Conservation (phyloP, 2,113 vertebrate species). For the Chelonoidis abingdonii region DNA sequence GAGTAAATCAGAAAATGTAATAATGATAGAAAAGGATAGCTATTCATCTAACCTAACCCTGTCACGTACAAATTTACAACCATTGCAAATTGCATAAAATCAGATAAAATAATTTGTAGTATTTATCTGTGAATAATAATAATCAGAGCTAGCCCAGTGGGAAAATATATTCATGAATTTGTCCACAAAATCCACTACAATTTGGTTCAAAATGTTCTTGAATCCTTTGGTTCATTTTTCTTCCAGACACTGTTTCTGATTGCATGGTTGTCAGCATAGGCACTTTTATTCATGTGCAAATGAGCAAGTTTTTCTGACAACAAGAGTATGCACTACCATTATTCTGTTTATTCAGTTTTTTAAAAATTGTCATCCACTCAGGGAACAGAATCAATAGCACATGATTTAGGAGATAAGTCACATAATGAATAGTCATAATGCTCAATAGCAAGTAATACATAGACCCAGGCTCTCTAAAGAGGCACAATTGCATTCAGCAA, state of each 20-base stretch:
- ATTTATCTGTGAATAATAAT: neutral
- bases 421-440: neutral
- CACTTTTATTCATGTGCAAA: neutral
- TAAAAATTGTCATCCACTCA: neutral
- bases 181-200: neutral
- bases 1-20: neutral
- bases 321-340: rapidly evolving
- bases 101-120: neutral
- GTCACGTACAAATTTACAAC: neutral
- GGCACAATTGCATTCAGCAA: neutral
- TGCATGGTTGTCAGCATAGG: neutral
- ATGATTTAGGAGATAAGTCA: neutral
- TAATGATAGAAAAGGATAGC: neutral
- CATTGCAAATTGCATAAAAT: neutral
- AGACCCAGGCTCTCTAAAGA: neutral
- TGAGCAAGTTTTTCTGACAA: neutral
- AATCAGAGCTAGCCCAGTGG: neutral
- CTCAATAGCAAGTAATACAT: neutral
- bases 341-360: neutral
- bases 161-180: rapidly evolving
- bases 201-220: neutral
- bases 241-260: neutral
- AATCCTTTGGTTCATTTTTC: neutral
- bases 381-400: rapidly evolving
- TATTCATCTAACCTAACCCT: neutral